Percentiles rank a stretch among this genome's conserved stretches.
Conservation (phyloP, 1,140 invertebrate genomes). For the Ectropis grisescens region DNA sequence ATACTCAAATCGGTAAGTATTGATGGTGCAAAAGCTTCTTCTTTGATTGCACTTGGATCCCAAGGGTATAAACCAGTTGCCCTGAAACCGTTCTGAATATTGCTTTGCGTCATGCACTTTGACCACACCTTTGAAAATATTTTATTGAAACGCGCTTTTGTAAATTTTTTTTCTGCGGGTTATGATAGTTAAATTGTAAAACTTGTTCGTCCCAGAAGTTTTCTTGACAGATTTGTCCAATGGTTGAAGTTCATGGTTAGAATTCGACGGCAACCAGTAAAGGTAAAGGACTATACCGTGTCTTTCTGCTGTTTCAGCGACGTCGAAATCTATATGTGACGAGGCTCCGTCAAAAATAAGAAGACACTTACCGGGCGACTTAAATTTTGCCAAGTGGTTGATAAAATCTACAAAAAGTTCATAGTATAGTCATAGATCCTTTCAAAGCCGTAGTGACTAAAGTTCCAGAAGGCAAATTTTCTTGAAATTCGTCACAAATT, state of each 20-base stretch:
- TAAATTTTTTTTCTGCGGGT: constrained; percentile 15
- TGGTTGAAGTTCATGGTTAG: constrained; percentile 49
- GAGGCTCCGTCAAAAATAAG: constrained; percentile 45
- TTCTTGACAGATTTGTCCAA: constrained; percentile 28
- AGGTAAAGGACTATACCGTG: constrained; percentile 34
- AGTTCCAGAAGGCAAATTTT: constrained; percentile 28
- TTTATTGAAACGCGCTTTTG: constrained; percentile 17
- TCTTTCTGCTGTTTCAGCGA: constrained; percentile 33
- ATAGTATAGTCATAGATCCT: constrained; percentile 38
- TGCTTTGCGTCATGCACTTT: constrained; percentile 18
- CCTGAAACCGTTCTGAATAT: constrained; percentile 19
- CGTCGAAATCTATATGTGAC: constrained; percentile 31
- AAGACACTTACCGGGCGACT: constrained; percentile 22
- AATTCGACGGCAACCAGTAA: constrained; percentile 45
- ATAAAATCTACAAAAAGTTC: constrained; percentile 34
- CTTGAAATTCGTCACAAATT: constrained; percentile 19
- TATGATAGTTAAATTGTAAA: constrained; percentile 10
- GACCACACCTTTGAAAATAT: constrained; percentile 15
- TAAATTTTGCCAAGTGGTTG: constrained; percentile 34
- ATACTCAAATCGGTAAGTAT: constrained; percentile 3
- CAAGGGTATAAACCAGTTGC: constrained; percentile 19
- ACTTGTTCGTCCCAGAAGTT: constrained; percentile 33
- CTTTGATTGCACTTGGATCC: constrained; percentile 11
- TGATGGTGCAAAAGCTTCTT: constrained; percentile 14
- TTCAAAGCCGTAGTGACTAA: constrained; percentile 30